Evolutionary conservation across 2,113 vertebrate genomes (phyloP).

Genomic region (Myxocyprinus asiaticus): DNA sequence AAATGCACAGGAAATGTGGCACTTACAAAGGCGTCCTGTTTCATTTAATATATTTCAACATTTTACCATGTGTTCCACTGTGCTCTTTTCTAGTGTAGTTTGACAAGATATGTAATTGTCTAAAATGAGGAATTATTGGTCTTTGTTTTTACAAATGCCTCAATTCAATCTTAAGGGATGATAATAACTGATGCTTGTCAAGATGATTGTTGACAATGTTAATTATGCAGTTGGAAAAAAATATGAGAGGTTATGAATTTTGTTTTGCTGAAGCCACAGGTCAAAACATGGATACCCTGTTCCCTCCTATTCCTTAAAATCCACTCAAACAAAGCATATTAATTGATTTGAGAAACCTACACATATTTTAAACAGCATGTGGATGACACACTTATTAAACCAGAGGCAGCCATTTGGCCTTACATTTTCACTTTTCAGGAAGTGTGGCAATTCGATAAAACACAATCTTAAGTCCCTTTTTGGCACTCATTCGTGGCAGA

Average conservation of each 20-base stretch:
- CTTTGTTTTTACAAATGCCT: slow-evolving; percentile 49
- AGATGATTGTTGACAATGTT: slow-evolving; percentile 66
- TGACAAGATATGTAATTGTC: slow-evolving; percentile 58
- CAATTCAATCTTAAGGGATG: slow-evolving; percentile 49
- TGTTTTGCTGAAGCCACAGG: slow-evolving; percentile 29
- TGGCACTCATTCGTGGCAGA: slow-evolving; percentile 31
- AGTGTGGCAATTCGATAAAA: slow-evolving; percentile 4
- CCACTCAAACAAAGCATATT: slow-evolving; percentile 23
- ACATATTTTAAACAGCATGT: slow-evolving; percentile 22
- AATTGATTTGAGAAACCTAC: slow-evolving; percentile 36
- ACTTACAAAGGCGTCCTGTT: slow-evolving; percentile 44
- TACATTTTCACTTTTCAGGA: slow-evolving; percentile 41
- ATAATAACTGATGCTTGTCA: slow-evolving; percentile 65
- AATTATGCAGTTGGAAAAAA: slow-evolving; percentile 57
- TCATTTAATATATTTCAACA: slow-evolving; percentile 44
- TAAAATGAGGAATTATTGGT: slow-evolving; percentile 62
- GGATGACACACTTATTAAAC: slow-evolving; percentile 41
- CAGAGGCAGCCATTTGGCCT: slow-evolving; percentile 26
- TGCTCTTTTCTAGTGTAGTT: slow-evolving; percentile 57
- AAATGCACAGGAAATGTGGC: slow-evolving; percentile 44
- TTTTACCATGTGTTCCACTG: slow-evolving; percentile 52
- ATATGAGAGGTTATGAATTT: slow-evolving; percentile 40
- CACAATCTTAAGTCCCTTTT: slow-evolving; percentile 22
- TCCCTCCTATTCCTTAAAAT: neutral
- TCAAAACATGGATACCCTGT: neutral